Base-by-base conservation (phyloP, 2,888 invertebrate species). In the Dolomedes plantarius region DNA sequence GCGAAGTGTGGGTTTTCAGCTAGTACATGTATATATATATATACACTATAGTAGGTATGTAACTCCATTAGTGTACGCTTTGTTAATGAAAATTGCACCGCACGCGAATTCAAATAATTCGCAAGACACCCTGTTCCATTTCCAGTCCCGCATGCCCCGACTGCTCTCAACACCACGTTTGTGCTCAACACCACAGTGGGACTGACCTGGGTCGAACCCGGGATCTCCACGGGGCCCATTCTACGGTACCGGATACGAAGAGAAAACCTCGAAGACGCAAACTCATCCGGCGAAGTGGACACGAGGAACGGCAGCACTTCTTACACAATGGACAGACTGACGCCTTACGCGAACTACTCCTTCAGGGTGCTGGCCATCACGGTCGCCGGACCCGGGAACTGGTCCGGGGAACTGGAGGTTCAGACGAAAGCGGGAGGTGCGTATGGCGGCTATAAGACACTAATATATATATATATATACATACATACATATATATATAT, bases 361-460 rank as follows among this genome's bases (percentile, higher is more conserved):
- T 31, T 77, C 23, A 23, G 28, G n/a, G 73, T 85, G 2, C 19
- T 27, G 13, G 85, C 85, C 0, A 23, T 19, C 3, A 73, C 85
- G 1, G 31, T 36, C 27, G 78, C 62, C 13, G 85, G 77, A 11
- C 7, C 23, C 6, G 78, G 85, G 0, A 31, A 56, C 6, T 73
- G 65, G 67, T 73, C 85, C 1, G 16, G 36, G 9, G 9, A 16
- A 19, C n/a, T 73, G 5, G 23, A 56, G 16, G 72, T 32, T 0
- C 23, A 69, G 23, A 83, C 83, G 2, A 27, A 32, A n/a, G 28
- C 77, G 7, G 83, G 73, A 72, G 28, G 83, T 83, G 72, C 77
- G 69, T 62, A 36, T n/a, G n/a, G n/a, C n/a, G n/a, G n/a, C n/a
- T n/a, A n/a, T n/a, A n/a, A n/a, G n/a, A n/a, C n/a, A n/a, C n/a